phyloP scores from a whole-genome alignment of 1,140 invertebrate species.

The Chrysomallon squamiferum region DNA sequence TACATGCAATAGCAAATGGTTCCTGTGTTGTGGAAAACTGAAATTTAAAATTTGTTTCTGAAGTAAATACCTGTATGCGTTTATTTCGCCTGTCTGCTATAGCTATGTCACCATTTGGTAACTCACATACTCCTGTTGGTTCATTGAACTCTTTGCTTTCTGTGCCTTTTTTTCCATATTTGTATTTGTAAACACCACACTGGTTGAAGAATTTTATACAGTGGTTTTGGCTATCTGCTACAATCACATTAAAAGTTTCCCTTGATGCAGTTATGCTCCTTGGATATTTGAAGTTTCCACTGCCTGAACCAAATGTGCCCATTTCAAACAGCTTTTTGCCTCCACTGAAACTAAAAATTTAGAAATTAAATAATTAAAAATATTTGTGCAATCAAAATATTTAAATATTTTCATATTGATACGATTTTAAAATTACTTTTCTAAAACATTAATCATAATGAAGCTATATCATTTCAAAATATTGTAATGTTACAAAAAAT shows the following conservation, averaged over 20 bases:
- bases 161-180: slow-evolving; percentile 44
- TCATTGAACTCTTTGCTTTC: slow-evolving; percentile 48
- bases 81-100: slow-evolving; percentile 94
- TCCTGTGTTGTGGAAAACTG: slow-evolving; percentile 31
- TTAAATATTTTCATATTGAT: background rate
- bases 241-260: slow-evolving; percentile 78
- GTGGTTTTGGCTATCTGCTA: slow-evolving; percentile 93
- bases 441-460: background rate
- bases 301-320: slow-evolving; percentile 36
- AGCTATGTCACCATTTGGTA: slow-evolving; percentile 67
- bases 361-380: no score
- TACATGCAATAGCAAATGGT: slow-evolving; percentile 40
- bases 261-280: slow-evolving; percentile 77
- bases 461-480: background rate
- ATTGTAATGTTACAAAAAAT: background rate
- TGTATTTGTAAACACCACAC: slow-evolving; percentile 45
- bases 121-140: slow-evolving; percentile 49
- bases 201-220: slow-evolving; percentile 69
- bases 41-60: slow-evolving; percentile 70
- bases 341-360: slow-evolving; percentile 35
- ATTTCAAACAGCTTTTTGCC: slow-evolving; percentile 53
- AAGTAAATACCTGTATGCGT: slow-evolving; percentile 83
- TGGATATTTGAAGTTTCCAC: slow-evolving; percentile 54
- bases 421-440: background rate
- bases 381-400: background rate